Conservation (phyloP, 2,113 vertebrate species). For the Elanoides forficatus region DNA sequence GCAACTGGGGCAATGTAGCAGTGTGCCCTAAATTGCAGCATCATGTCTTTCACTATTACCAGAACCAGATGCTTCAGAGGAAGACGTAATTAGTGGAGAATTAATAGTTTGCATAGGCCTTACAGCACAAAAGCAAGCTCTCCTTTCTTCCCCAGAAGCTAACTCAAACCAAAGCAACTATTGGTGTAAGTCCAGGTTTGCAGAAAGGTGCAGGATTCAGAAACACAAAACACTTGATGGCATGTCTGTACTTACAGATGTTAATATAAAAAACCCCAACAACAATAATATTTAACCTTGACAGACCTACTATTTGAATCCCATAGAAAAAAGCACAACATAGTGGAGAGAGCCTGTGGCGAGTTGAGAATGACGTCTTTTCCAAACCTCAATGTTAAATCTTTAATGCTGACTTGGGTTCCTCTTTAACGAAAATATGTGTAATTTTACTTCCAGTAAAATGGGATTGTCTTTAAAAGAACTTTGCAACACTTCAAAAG, state of each 20-base stretch:
- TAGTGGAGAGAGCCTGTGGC: not conserved
- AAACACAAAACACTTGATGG: not conserved
- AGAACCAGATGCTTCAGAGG: slow-evolving; percentile 4
- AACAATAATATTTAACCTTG: not conserved
- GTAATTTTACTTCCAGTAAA: not conserved
- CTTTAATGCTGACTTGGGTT: not conserved
- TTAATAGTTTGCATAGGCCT: not conserved
- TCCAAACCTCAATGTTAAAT: not conserved
- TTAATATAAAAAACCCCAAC: not conserved
- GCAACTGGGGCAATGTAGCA: not conserved
- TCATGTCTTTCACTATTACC: not conserved
- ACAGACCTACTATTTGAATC: not conserved
- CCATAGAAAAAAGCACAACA: not conserved
- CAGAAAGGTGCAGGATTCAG: not conserved
- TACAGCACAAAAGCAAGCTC: not conserved
- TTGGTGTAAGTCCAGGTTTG: not conserved
- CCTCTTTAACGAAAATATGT: not conserved
- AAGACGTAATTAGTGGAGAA: not conserved
- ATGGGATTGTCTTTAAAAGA: not conserved
- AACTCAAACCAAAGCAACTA: not conserved
- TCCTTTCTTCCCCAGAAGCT: not conserved
- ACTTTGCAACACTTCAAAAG: not conserved
- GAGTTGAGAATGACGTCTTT: not conserved
- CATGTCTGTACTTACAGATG: not conserved
- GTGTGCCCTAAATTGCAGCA: not conserved